These are phyloP conservation scores for Caerostris extrusa DNA, from an alignment of 1,140 invertebrate species.

Conservation along the genomic window DNA sequence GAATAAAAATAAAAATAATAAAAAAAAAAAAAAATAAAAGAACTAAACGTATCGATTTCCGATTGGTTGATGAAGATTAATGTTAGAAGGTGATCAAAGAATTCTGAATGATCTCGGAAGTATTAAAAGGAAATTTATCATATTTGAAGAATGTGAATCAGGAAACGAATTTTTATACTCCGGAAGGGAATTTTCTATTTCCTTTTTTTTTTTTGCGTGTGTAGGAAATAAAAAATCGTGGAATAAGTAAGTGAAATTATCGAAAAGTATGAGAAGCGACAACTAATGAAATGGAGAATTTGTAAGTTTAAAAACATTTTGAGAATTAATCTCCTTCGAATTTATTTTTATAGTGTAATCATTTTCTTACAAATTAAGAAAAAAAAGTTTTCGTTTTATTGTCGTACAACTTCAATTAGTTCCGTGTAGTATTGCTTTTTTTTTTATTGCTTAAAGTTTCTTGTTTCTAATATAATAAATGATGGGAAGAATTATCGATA, in stretches of 20 bases:
- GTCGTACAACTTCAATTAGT: too few relatives aligned
- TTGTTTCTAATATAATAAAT: too few relatives aligned
- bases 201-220: background rate
- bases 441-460: too few relatives aligned
- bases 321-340: background rate
- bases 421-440: too few relatives aligned
- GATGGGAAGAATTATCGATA: too few relatives aligned
- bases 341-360: background rate
- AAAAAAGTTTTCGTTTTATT: too few relatives aligned
- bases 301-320: conserved; percentile 17
- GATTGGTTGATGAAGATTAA: conserved; percentile 26
- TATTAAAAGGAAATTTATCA: conserved; percentile 42
- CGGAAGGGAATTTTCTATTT: background rate
- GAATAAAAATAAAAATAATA: too few relatives aligned
- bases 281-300: conserved; percentile 6
- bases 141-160: conserved; percentile 38
- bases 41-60: conserved; percentile 27
- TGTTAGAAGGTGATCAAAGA: conserved; percentile 32
- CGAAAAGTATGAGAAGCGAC: background rate
- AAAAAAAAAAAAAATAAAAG: too few relatives aligned
- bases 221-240: background rate
- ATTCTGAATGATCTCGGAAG: conserved; percentile 25
- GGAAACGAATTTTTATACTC: background rate
- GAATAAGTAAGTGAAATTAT: background rate
- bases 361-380: too few relatives aligned